A percentile compares a stretch with the other conserved stretches of the same genome.
These are phyloP conservation scores for Dicycla oo DNA, from an alignment of 2,888 invertebrate genomes.

Conservation along the genomic window DNA sequence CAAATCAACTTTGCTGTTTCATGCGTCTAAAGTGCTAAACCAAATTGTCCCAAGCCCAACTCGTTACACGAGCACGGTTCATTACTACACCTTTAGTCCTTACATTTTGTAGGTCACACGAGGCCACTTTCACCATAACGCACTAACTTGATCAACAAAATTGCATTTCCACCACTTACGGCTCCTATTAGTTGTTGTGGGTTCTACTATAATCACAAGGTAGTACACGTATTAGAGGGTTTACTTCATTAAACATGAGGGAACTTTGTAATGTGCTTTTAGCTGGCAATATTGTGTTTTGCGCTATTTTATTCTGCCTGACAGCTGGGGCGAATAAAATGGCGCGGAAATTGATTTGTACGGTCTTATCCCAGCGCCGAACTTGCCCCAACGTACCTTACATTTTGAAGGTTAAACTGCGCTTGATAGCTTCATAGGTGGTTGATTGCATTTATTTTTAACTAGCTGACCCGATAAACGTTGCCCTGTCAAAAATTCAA, in stretches of 20 bases:
- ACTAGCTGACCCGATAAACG: not conserved
- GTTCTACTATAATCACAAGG: not conserved
- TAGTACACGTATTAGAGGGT: not conserved
- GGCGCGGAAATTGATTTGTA: not conserved
- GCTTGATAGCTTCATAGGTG: not conserved
- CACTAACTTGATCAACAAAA: slow-evolving; percentile 37
- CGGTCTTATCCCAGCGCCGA: not conserved
- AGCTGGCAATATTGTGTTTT: not conserved
- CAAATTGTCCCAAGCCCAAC: not conserved
- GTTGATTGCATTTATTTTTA: not conserved
- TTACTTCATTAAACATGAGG: not conserved
- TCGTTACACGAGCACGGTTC: not conserved
- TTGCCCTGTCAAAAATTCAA: too few relatives aligned
- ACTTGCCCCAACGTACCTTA: not conserved
- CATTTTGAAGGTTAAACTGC: not conserved
- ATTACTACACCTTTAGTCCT: not conserved
- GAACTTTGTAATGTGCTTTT: not conserved
- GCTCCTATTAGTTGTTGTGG: not conserved
- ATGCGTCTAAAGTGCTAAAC: not conserved
- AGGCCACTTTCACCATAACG: slow-evolving; percentile 2
- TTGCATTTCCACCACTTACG: slow-evolving; percentile 19
- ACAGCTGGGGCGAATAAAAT: not conserved
- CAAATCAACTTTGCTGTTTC: not conserved
- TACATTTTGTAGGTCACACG: not conserved
- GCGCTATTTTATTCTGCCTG: not conserved